A percentile compares a stretch with the other conserved stretches of the same genome.
These are phyloP conservation scores for Listrodromus nycthemerus DNA, from an alignment of 2,888 invertebrate species.

Conservation along the genomic window DNA sequence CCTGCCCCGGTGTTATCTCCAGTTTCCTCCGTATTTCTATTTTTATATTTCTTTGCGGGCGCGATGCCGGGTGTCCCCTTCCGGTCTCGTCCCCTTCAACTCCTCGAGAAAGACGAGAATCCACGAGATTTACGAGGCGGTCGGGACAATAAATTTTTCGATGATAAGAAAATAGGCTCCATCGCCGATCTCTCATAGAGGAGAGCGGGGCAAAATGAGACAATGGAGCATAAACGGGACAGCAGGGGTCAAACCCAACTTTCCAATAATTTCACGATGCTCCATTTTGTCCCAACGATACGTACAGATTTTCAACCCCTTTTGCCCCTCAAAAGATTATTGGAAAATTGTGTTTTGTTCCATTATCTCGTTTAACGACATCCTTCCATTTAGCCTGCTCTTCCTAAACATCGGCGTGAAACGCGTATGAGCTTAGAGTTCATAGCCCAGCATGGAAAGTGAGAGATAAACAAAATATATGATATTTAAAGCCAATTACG, in stretches of 20 bases:
- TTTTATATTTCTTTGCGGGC: constrained; percentile 50
- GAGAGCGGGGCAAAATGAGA: too few relatives aligned
- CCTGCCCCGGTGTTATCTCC: constrained; percentile 30
- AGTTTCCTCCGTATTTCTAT: constrained; percentile 45
- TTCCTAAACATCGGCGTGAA: neutral
- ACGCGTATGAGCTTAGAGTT: neutral
- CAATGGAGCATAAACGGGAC: too few relatives aligned
- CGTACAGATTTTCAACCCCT: too few relatives aligned
- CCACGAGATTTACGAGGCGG: constrained; percentile 63
- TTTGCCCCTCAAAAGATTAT: too few relatives aligned
- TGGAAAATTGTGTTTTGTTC: too few relatives aligned
- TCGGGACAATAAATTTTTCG: constrained; percentile 61
- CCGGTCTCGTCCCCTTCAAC: constrained; percentile 16
- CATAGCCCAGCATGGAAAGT: neutral
- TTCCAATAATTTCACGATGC: too few relatives aligned
- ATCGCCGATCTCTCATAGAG: constrained; percentile 4
- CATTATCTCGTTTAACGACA: too few relatives aligned
- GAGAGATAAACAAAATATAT: too few relatives aligned
- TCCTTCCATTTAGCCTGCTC: too few relatives aligned
- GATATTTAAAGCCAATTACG: too few relatives aligned
- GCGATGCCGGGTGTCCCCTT: neutral
- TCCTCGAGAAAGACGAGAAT: constrained; percentile 41
- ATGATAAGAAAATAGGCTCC: constrained; percentile 59
- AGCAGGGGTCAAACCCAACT: too few relatives aligned
- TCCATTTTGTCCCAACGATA: too few relatives aligned